Evolutionary conservation across 2,888 invertebrate species (phyloP), one percentile per base, ranked within the genome.

Genomic region (Eristalis tenax): DNA sequence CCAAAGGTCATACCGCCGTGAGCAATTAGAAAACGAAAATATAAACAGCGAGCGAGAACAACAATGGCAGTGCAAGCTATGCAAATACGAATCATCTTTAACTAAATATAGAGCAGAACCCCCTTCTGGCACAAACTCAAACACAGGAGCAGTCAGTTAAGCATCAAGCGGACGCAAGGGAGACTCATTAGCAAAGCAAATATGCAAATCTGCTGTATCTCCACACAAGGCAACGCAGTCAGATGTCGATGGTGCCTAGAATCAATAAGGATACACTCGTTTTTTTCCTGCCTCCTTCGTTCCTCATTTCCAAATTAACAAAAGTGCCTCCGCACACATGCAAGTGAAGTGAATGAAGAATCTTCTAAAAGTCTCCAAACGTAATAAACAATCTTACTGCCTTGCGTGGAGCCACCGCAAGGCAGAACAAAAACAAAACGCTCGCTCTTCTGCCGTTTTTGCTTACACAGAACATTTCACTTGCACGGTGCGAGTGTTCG

Each of bases 391-490:
- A 32, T 32, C 32, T 32, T 28, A 28, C 5, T 35, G 8, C 35
- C 5, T 35, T 32, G 32, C 38, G 74, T 57, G 50, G 75, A 73
- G 71, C 63, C 50, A 82, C 59, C 35, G 28, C 11, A 32, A 76
- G 68, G 75, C 83, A 57, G 63, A 81, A 50, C 71, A 69, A 77
- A 35, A 73, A 73, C 73, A 73, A 66, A 61, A 64, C 26, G 26
- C 26, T 26, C 26, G 26, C 79, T 71, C 79, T 74, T 76, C 76
- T 8, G 32, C 32, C 32, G 61, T 70, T 74, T 65, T 79, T 83
- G 77, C 77, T 87, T 87, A 78, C 86, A 83, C 68, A 83, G 83
- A 79, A 79, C 64, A 65, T 66, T 75, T 79, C 61, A 80, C 59
- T 40, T 75, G 18, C 71, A 80, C 26, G 76, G 87, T 57, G 68